phyloP scores from a whole-genome alignment of 2,888 invertebrate genomes.

The Flabesymbios commensalis region DNA sequence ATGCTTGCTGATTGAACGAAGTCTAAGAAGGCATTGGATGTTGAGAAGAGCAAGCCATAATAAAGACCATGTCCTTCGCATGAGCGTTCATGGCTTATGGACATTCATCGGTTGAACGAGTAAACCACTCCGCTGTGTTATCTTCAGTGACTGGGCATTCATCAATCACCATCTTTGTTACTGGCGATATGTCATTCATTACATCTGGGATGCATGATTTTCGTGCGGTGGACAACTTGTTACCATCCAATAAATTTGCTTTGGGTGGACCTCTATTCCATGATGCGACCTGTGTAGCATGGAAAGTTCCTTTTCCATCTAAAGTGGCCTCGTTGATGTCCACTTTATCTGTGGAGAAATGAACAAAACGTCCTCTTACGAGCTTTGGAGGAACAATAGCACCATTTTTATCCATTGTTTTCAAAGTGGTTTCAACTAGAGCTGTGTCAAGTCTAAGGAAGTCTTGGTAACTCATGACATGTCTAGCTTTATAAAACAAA shows the following conservation, averaged over 20 bases:
- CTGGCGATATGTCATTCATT: not conserved
- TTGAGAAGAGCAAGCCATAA: not conserved
- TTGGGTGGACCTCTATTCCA: conserved; percentile 4
- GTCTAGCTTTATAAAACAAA: conserved; percentile 11
- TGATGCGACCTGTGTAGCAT: conserved; percentile 8
- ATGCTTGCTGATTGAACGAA: not conserved
- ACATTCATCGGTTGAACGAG: not conserved
- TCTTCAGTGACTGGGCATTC: not conserved
- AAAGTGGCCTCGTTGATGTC: conserved; percentile 5
- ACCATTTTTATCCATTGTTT: conserved; percentile 2
- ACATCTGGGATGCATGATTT: not conserved
- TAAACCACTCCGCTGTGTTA: not conserved
- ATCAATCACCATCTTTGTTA: not conserved
- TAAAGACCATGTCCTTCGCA: conserved; percentile 3
- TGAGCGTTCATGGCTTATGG: not conserved
- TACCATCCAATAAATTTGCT: not conserved
- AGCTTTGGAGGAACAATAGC: not conserved
- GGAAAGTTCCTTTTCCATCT: conserved; percentile 5
- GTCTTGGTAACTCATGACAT: conserved; percentile 10
- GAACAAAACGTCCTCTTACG: not conserved
- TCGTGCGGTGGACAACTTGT: not conserved
- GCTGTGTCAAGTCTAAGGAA: conserved; percentile 12
- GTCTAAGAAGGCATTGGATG: not conserved
- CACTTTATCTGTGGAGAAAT: conserved; percentile 7
- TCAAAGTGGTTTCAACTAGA: conserved; percentile 6